Evolutionary conservation across 2,113 vertebrate species (phyloP).

Genomic region (Microtus montanus): DNA sequence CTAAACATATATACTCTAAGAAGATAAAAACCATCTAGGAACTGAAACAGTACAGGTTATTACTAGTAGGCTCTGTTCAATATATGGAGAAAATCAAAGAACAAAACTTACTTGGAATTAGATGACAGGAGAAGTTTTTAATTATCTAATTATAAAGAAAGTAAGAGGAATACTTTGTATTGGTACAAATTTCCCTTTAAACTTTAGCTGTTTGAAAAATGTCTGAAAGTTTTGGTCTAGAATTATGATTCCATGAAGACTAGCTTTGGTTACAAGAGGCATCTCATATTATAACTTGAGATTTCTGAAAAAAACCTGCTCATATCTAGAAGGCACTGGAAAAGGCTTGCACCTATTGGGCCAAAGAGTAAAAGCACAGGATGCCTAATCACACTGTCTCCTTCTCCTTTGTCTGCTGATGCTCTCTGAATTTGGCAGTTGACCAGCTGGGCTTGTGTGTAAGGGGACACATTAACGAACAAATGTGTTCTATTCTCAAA

Average conservation of each 20-base stretch:
- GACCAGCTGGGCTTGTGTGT: background rate
- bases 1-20: background rate
- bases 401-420: background rate
- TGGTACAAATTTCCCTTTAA: background rate
- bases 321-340: background rate
- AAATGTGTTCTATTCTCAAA: background rate
- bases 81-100: constrained; percentile 25
- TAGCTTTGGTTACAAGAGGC: background rate
- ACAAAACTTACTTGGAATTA: background rate
- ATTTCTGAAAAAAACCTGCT: background rate
- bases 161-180: constrained; percentile 30
- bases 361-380: background rate
- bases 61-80: background rate
- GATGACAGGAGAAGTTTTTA: background rate
- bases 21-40: background rate
- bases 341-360: background rate
- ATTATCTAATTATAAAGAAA: background rate
- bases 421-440: background rate
- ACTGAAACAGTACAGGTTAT: background rate
- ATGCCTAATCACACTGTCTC: background rate
- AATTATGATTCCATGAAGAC: background rate
- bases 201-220: background rate
- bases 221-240: background rate
- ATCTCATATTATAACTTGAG: background rate
- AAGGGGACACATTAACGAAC: background rate